Evolutionary conservation across 2,113 vertebrate genomes (phyloP).

Genomic region (Turdus rufiventris): DNA sequence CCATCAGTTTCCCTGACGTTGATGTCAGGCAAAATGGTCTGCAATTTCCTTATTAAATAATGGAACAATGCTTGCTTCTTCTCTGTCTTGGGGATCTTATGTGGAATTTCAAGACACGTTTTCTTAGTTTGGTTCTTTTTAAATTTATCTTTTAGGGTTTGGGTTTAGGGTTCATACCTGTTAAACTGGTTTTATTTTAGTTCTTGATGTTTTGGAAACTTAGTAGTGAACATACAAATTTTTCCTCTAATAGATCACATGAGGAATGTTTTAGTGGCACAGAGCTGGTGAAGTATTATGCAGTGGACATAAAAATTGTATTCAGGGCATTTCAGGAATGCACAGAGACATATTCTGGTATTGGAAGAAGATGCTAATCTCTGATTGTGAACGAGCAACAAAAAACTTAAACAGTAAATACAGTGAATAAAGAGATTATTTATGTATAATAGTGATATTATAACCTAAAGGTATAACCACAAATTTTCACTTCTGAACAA

Average conservation of each 20-base stretch:
- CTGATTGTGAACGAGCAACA: neutral
- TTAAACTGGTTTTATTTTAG: neutral
- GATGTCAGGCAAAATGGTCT: conserved; percentile 39
- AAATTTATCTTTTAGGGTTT: neutral
- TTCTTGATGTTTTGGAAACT: neutral
- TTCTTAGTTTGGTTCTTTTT: neutral
- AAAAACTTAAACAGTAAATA: neutral
- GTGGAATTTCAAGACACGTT: neutral
- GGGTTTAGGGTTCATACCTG: neutral
- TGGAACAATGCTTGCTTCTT: neutral
- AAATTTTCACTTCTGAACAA: neutral
- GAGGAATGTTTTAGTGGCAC: neutral
- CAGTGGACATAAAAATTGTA: neutral
- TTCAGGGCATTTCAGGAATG: neutral
- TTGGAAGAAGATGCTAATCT: neutral
- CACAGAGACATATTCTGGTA: neutral
- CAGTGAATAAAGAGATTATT: neutral
- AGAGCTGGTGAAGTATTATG: neutral
- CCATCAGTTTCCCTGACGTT: conserved; percentile 50
- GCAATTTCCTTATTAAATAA: conserved; percentile 60
- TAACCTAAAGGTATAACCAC: neutral
- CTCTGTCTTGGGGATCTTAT: neutral
- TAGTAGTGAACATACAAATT: neutral
- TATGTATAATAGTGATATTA: neutral
- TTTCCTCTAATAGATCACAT: neutral